A percentile compares a stretch with the other conserved stretches of the same genome.
Evolutionary conservation across 2,888 invertebrate species (phyloP).

Genomic region (Iselma pallidipennis): DNA sequence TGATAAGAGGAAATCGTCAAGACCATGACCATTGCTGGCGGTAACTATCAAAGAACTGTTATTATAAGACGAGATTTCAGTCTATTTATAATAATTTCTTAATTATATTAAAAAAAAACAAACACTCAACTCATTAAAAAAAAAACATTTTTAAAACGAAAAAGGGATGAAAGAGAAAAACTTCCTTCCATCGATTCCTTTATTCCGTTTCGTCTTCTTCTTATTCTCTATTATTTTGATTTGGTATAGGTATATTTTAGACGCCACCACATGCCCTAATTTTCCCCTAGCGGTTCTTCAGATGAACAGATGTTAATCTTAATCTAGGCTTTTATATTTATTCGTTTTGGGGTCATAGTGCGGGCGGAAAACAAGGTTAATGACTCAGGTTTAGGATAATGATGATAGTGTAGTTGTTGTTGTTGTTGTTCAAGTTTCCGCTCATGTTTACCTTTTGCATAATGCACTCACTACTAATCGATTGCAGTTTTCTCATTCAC

Average conservation of each 20-base stretch:
- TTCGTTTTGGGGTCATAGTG: conserved; percentile 28
- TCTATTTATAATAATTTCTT: not conserved
- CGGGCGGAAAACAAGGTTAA: conserved; percentile 34
- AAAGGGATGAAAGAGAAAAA: no score
- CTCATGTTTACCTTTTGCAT: conserved; percentile 3
- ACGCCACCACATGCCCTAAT: not conserved
- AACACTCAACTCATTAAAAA: no score
- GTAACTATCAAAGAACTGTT: not conserved
- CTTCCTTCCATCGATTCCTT: not conserved
- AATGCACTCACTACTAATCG: not conserved
- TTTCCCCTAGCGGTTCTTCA: not conserved
- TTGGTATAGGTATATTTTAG: not conserved
- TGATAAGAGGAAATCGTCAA: not conserved
- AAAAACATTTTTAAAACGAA: not conserved
- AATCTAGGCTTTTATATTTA: not conserved
- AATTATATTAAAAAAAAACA: not conserved
- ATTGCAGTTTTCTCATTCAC: not conserved
- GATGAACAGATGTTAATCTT: conserved; percentile 6
- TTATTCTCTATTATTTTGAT: not conserved
- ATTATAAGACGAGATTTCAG: not conserved
- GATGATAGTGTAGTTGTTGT: conserved; percentile 2
- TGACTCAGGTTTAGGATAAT: conserved; percentile 10
- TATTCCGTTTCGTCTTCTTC: not conserved
- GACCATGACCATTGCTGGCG: not conserved
- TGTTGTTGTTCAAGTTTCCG: conserved; percentile 13